Evolutionary conservation across 2,888 invertebrate genomes (phyloP).

Genomic region (Tetranychus piercei): DNA sequence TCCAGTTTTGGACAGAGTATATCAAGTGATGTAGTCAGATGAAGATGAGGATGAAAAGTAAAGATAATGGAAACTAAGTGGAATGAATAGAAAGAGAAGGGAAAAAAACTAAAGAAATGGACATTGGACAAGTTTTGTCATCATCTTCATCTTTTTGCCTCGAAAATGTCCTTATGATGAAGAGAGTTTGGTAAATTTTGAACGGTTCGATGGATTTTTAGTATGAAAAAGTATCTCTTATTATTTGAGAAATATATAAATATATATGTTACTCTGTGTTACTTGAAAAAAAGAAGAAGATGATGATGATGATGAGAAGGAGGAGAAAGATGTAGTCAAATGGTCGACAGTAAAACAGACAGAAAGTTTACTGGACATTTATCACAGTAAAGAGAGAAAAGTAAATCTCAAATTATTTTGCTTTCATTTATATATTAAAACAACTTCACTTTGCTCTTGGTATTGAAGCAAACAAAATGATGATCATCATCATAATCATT

Average conservation of each 20-base stretch:
- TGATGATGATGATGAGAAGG: not conserved
- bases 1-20: not conserved
- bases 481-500: not conserved
- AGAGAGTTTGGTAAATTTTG: not conserved
- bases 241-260: not conserved
- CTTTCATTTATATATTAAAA: not conserved
- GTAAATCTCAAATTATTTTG: not conserved
- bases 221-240: not conserved
- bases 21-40: not conserved
- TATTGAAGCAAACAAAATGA: not conserved
- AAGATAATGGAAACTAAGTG: conserved; percentile 1
- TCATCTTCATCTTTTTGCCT: not conserved
- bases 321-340: not conserved
- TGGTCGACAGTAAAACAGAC: not conserved
- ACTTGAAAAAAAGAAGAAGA: not conserved
- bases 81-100: not conserved
- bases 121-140: not conserved
- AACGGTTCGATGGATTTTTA: not conserved
- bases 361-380: not conserved
- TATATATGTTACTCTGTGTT: not conserved
- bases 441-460: not conserved
- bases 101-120: not conserved
- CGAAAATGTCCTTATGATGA: not conserved
- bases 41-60: not conserved
- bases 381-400: not conserved